Percentiles rank a stretch among this genome's conserved stretches.
Conservation (phyloP, 1,140 invertebrate species). For the Theocolax elegans region DNA sequence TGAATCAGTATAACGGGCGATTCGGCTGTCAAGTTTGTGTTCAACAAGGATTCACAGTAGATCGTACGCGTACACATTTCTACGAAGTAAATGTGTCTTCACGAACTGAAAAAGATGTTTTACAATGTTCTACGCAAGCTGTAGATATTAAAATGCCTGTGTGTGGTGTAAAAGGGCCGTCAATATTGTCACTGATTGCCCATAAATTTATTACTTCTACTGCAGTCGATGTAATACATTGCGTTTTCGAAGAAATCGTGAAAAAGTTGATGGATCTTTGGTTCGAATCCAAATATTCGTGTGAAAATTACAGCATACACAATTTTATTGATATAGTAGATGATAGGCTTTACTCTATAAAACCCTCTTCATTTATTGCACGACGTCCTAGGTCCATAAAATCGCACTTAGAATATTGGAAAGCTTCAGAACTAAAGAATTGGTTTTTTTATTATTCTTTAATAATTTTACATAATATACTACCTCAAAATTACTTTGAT, state of each 20-base stretch:
- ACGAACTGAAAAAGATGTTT: too few species aligned
- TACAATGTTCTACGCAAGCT: too few species aligned
- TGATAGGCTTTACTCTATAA: conserved; percentile 17
- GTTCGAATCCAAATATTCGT: conserved; percentile 21
- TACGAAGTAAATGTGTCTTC: too few species aligned
- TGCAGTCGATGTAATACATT: conserved; percentile 32
- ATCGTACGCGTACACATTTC: too few species aligned
- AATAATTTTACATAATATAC: conserved; percentile 26
- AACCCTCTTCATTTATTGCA: conserved; percentile 35
- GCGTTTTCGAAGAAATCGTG: conserved; percentile 22
- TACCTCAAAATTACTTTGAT: conserved; percentile 14
- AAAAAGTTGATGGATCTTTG: conserved; percentile 30
- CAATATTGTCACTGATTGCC: too few species aligned
- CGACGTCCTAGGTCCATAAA: conserved; percentile 21
- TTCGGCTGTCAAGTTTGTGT: too few species aligned
- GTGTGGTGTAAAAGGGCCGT: too few species aligned
- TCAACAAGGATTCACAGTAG: too few species aligned
- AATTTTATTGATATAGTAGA: conserved; percentile 16
- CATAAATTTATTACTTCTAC: not conserved
- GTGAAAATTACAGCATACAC: not conserved
- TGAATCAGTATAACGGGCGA: too few species aligned
- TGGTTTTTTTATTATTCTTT: conserved; percentile 35
- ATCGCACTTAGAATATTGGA: conserved; percentile 31
- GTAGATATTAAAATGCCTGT: too few species aligned
- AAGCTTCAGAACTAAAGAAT: conserved; percentile 38